phyloP scores from a whole-genome alignment of 2,797 vertebrate species.

The Crenichthys baileyi region DNA sequence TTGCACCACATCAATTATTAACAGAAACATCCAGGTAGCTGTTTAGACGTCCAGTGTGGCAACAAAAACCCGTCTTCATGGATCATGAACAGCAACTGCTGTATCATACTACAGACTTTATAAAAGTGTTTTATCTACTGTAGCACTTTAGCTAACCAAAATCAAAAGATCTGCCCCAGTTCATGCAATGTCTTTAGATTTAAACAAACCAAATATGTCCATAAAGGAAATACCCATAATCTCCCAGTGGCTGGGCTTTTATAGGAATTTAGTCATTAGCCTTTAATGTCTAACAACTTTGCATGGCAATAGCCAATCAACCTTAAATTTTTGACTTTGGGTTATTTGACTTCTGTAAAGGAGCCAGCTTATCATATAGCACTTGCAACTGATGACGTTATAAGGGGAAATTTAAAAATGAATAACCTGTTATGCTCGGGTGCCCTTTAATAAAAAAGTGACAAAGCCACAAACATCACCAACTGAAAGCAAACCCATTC shows the following conservation, averaged over 20 bases:
- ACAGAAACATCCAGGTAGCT: constrained; percentile 31
- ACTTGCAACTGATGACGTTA: too few relatives aligned
- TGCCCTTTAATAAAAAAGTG: constrained; percentile 52
- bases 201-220: constrained; percentile 26
- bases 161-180: constrained; percentile 32
- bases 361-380: background rate
- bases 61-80: constrained; percentile 23
- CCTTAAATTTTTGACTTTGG: constrained; percentile 1
- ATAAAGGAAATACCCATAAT: constrained; percentile 21
- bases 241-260: constrained; percentile 17
- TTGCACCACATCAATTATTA: constrained; percentile 49
- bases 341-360: constrained; percentile 1
- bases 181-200: constrained; percentile 49
- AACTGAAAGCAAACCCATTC: constrained; percentile 48
- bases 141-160: constrained; percentile 21
- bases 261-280: background rate
- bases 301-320: background rate
- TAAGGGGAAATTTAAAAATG: background rate
- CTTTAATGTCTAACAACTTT: background rate
- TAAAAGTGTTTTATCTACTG: background rate
- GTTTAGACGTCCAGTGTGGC: constrained; percentile 32
- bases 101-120: background rate
- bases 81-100: background rate
- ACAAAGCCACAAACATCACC: constrained; percentile 13
- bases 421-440: constrained; percentile 10